These are phyloP conservation scores for Australoheros facetus DNA, from an alignment of 2,797 vertebrate species.

Conservation along the genomic window DNA sequence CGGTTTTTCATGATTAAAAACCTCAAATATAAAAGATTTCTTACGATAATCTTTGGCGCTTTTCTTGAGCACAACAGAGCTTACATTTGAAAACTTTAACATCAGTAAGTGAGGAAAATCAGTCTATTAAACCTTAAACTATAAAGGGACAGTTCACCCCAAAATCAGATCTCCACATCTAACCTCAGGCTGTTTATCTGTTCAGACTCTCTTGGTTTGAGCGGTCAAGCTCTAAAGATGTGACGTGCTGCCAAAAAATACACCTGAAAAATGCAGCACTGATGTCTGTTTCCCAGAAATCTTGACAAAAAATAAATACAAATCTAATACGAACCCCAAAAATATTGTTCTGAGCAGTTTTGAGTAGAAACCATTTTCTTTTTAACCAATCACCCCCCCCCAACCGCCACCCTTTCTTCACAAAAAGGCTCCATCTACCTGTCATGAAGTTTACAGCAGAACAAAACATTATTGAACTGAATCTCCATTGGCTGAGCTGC, in stretches of 20 bases:
- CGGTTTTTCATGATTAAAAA: neutral
- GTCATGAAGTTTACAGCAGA: neutral
- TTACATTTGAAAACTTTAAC: neutral
- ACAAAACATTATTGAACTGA: neutral
- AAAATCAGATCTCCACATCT: neutral
- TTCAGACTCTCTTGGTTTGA: neutral
- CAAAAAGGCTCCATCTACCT: neutral
- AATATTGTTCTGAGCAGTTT: neutral
- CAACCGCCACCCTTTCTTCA: neutral
- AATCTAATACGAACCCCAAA: no score
- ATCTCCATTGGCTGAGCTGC: neutral
- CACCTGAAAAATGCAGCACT: neutral
- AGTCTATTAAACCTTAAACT: neutral
- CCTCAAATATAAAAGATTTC: neutral
- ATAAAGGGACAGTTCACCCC: neutral
- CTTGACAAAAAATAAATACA: neutral
- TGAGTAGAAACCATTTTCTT: neutral
- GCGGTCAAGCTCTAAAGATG: no score
- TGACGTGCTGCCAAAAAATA: neutral
- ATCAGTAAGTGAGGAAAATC: neutral
- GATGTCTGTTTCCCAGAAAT: neutral
- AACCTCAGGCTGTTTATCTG: rapidly evolving
- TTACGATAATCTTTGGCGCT: neutral
- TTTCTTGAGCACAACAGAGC: neutral
- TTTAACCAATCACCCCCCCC: neutral